phyloP scores from a whole-genome alignment of 2,888 invertebrate genomes.

The Lasioglossum zephyrum region DNA sequence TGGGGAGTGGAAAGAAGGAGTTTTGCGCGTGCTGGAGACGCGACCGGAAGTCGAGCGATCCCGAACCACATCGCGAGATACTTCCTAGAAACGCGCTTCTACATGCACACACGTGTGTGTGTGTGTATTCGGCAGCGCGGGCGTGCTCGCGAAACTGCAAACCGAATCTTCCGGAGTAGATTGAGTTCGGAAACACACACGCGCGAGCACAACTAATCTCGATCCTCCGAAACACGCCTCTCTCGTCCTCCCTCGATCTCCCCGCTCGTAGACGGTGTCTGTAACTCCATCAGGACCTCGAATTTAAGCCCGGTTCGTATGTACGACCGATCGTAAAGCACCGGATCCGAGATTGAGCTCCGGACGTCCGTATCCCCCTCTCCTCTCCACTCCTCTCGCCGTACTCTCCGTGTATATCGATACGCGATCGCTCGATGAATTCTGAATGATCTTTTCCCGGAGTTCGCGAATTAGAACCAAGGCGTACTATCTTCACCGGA shows the following conservation, averaged over 20 bases:
- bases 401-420: slow-evolving; percentile 18
- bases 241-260: not conserved
- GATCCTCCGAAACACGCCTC: slow-evolving; percentile 12
- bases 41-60: slow-evolving; percentile 39
- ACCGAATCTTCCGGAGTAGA: slow-evolving; percentile 76
- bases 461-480: not conserved
- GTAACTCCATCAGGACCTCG: slow-evolving; percentile 63
- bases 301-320: slow-evolving; percentile 69
- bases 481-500: not conserved
- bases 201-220: slow-evolving; percentile 76
- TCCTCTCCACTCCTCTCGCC: not conserved
- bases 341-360: slow-evolving; percentile 40
- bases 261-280: slow-evolving; percentile 24
- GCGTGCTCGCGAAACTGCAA: slow-evolving; percentile 67
- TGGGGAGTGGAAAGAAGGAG: too few relatives aligned
- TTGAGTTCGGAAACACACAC: slow-evolving; percentile 77
- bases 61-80: slow-evolving; percentile 12
- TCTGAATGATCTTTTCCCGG: slow-evolving; percentile 5
- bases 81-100: slow-evolving; percentile 1
- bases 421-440: slow-evolving; percentile 32
- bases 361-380: slow-evolving; percentile 13
- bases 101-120: not conserved
- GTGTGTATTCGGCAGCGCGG: slow-evolving; percentile 19
- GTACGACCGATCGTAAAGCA: slow-evolving; percentile 63
- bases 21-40: not conserved